A percentile compares a stretch with the other conserved stretches of the same genome.
Evolutionary conservation across 2,888 invertebrate species (phyloP).

Genomic region (Papilio gigon): DNA sequence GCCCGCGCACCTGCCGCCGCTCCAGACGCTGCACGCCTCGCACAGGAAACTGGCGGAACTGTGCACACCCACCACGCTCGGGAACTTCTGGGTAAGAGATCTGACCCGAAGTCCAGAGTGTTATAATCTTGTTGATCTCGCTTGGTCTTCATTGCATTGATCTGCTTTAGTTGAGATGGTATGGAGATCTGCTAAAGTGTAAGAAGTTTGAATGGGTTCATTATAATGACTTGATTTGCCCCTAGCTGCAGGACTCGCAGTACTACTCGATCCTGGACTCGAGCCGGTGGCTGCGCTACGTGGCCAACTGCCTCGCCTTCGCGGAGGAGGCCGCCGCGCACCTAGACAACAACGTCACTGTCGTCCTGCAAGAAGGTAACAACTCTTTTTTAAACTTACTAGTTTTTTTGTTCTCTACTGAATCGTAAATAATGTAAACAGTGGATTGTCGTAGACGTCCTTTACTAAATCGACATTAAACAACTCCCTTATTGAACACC

Average conservation of each 20-base stretch:
- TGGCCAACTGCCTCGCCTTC: conserved; percentile 88
- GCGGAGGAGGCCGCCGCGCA: conserved; percentile 87
- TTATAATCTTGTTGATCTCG: background rate
- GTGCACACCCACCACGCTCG: conserved; percentile 88
- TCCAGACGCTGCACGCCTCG: conserved; percentile 63
- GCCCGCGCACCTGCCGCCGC: conserved; percentile 60
- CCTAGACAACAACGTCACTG: conserved; percentile 85
- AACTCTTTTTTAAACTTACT: background rate
- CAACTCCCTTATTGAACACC: background rate
- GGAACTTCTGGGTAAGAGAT: conserved; percentile 82
- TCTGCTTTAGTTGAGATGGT: too few relatives aligned
- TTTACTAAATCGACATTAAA: background rate
- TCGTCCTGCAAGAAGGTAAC: conserved; percentile 92
- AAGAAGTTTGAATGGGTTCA: too few relatives aligned
- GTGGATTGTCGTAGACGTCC: background rate
- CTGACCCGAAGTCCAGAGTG: conserved; percentile 4
- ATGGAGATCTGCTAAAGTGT: too few relatives aligned
- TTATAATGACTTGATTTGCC: too few relatives aligned
- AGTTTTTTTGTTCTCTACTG: too few relatives aligned
- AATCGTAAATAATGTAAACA: background rate
- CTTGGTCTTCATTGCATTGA: too few relatives aligned
- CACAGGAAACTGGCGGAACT: conserved; percentile 88
- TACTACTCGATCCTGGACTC: conserved; percentile 90
- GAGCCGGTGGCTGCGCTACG: conserved; percentile 92
- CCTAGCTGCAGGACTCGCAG: conserved; percentile 89